Evolutionary conservation across 2,797 vertebrate species (phyloP).

Genomic region (Sebastes cheni): DNA sequence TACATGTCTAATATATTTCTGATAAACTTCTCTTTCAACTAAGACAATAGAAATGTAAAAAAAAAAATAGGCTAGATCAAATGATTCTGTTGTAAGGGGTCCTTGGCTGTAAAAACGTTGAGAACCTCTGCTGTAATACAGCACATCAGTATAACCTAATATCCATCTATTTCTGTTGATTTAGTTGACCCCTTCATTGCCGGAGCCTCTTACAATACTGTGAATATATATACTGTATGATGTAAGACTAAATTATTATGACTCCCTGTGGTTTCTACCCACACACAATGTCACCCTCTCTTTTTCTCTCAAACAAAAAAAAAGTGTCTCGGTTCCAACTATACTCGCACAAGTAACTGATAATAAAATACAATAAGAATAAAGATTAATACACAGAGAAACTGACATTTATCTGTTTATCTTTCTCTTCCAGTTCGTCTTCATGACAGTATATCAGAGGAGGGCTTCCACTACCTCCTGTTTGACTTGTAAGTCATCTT

Average conservation of each 20-base stretch:
- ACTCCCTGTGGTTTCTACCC: conserved; percentile 14
- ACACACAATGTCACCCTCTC: neutral
- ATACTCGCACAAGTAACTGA: neutral
- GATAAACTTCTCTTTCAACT: neutral
- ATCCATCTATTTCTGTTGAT: neutral
- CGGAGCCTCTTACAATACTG: neutral
- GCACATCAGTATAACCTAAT: neutral
- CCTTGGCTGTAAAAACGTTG: neutral
- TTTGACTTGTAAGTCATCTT: conserved; percentile 94
- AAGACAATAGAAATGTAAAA: neutral
- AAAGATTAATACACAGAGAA: neutral
- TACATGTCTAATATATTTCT: neutral
- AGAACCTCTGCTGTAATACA: neutral
- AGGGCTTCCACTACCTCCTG: conserved; percentile 97
- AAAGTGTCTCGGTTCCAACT: neutral
- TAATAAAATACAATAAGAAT: neutral
- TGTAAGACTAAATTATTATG: conserved; percentile 11
- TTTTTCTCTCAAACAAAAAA: neutral
- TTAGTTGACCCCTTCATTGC: neutral
- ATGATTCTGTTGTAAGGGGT: neutral
- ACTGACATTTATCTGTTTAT: conserved; percentile 7
- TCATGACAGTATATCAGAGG: conserved; percentile 99
- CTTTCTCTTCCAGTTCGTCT: conserved; percentile 87
- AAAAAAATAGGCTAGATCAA: neutral
- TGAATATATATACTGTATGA: conserved; percentile 8